A percentile compares a stretch with the other conserved stretches of the same genome.
Conservation (phyloP, 2,113 vertebrate species). For the Myotis yumanensis region DNA sequence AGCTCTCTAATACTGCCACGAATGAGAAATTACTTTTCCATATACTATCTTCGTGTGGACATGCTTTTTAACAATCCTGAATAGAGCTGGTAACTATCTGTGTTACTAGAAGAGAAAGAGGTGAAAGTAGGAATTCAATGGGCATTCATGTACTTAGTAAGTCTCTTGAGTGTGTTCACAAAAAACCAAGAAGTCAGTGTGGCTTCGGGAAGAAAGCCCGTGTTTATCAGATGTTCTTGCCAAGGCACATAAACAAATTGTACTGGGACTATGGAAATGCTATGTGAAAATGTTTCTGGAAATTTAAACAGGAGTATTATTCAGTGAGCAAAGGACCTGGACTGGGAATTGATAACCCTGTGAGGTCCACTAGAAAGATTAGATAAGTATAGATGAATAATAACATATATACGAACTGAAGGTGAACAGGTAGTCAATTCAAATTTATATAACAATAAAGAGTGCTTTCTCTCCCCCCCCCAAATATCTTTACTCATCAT, state of each 20-base stretch:
- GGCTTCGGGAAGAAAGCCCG: slow-evolving; percentile 59
- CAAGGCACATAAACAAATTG: slow-evolving; percentile 75
- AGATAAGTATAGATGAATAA: slow-evolving; percentile 63
- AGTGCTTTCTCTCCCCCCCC: background rate
- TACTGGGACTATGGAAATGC: slow-evolving; percentile 62
- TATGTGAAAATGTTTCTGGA: slow-evolving; percentile 63
- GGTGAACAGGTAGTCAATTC: slow-evolving; percentile 61
- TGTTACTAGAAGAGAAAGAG: slow-evolving; percentile 61
- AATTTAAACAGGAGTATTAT: slow-evolving; percentile 74
- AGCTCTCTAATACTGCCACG: background rate
- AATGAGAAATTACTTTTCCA: slow-evolving; percentile 27
- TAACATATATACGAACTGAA: slow-evolving; percentile 67
- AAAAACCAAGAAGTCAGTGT: slow-evolving; percentile 55
- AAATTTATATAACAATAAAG: slow-evolving; percentile 31
- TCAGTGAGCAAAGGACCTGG: slow-evolving; percentile 64
- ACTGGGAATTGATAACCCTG: slow-evolving; percentile 72
- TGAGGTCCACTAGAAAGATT: slow-evolving; percentile 42
- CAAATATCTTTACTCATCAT: background rate
- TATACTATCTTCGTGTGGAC: background rate
- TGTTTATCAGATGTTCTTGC: slow-evolving; percentile 76
- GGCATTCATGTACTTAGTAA: slow-evolving; percentile 61
- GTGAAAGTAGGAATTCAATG: slow-evolving; percentile 61
- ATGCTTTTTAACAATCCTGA: slow-evolving; percentile 40
- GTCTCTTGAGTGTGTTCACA: slow-evolving; percentile 67
- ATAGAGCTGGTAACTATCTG: slow-evolving; percentile 27